These are phyloP conservation scores for Cheumatopsyche charites DNA, from an alignment of 1,140 invertebrate genomes.

Conservation along the genomic window DNA sequence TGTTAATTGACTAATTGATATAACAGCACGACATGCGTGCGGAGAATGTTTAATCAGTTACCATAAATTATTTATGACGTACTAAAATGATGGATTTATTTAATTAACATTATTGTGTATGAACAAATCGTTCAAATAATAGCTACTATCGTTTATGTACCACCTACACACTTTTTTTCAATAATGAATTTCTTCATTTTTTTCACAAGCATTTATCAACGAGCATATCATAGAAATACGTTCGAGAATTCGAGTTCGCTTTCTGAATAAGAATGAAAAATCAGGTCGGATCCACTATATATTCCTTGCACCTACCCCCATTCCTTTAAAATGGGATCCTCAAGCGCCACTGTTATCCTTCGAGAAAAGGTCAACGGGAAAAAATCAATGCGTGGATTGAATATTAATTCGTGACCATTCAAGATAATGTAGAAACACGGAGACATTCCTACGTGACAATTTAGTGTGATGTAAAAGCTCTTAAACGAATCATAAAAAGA, in stretches of 20 bases:
- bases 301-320: slow-evolving; percentile 1
- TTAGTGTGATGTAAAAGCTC: slow-evolving; percentile 35
- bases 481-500: slow-evolving; percentile 36
- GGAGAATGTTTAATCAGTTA: slow-evolving; percentile 12
- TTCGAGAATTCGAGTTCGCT: background rate
- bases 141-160: no score
- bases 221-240: background rate
- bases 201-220: background rate
- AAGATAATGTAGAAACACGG: slow-evolving; percentile 13
- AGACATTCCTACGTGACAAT: slow-evolving; percentile 34
- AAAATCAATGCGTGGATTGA: slow-evolving; percentile 13
- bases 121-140: no score
- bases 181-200: no score
- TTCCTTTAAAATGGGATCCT: slow-evolving; percentile 5
- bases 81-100: no score
- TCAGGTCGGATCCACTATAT: background rate
- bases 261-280: slow-evolving; percentile 14
- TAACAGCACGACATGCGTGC: slow-evolving; percentile 34
- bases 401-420: slow-evolving; percentile 20
- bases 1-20: slow-evolving; percentile 42
- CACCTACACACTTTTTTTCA: no score
- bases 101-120: no score
- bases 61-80: slow-evolving; percentile 4
- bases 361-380: background rate
- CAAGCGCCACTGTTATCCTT: background rate